Percentiles rank a stretch among this genome's conserved stretches.
Evolutionary conservation across 2,113 vertebrate genomes (phyloP).

Genomic region (Saguinus imperator): DNA sequence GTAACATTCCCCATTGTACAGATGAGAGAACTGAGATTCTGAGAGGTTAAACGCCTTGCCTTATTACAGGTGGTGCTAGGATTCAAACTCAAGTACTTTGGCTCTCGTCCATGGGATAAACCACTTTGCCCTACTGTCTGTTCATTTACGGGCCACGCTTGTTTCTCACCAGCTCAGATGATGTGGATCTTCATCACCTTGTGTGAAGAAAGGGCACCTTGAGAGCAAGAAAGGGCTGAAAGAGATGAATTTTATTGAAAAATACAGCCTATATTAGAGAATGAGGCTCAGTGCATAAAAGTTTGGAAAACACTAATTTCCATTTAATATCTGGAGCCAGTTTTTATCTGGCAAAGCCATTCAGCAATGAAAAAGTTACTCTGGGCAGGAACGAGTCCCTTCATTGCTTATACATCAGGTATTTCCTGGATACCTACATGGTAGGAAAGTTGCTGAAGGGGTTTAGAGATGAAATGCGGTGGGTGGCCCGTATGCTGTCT

Average conservation of each 20-base stretch:
- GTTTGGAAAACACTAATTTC: not conserved
- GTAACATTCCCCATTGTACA: not conserved
- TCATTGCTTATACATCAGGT: rapidly evolving
- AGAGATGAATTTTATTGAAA: not conserved
- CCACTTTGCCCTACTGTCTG: not conserved
- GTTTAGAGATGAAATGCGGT: rapidly evolving
- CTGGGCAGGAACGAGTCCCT: not conserved
- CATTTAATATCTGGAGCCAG: not conserved
- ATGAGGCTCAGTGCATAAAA: not conserved
- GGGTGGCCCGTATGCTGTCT: not conserved
- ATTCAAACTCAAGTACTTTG: not conserved
- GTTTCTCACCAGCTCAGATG: not conserved
- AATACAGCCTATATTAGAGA: not conserved
- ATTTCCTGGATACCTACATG: not conserved
- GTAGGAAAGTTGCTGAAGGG: not conserved
- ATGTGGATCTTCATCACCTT: not conserved
- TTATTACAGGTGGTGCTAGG: not conserved
- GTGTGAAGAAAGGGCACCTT: not conserved
- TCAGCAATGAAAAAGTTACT: not conserved
- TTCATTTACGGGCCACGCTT: not conserved
- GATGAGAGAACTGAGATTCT: not conserved
- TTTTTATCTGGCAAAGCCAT: not conserved
- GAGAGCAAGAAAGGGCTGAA: not conserved
- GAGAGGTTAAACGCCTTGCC: not conserved
- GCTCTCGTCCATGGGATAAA: too few species aligned